Conservation (phyloP, 92 coral and sea anemone species). For the Umimayanthus chanpuru region DNA sequence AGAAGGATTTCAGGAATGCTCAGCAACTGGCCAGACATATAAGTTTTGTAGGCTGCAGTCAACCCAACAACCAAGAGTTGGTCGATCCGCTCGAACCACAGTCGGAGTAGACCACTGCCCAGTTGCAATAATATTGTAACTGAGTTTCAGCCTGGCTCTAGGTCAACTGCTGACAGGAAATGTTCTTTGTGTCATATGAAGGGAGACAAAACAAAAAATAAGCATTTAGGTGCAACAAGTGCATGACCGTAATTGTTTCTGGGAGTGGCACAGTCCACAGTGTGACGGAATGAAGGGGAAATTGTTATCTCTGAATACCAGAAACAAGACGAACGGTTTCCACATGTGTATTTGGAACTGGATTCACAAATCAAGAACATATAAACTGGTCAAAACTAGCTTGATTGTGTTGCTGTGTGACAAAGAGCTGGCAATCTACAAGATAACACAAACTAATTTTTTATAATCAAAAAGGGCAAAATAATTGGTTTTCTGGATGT, state of each 20-base stretch:
- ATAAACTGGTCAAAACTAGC: slow-evolving; percentile 22
- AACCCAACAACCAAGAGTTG: slow-evolving; percentile 24
- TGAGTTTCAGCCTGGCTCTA: slow-evolving; percentile 44
- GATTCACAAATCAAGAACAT: slow-evolving; percentile 21
- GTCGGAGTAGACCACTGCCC: slow-evolving; percentile 41
- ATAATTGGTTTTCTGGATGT: slow-evolving; percentile 27
- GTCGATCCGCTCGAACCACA: slow-evolving; percentile 33
- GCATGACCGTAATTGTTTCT: slow-evolving; percentile 28
- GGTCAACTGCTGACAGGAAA: slow-evolving; percentile 37
- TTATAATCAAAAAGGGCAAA: slow-evolving; percentile 28
- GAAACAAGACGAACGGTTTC: not conserved
- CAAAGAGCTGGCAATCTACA: slow-evolving; percentile 14
- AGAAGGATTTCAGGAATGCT: slow-evolving; percentile 42
- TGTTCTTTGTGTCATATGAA: slow-evolving; percentile 22
- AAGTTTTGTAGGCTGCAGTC: slow-evolving; percentile 27
- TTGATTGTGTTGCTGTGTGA: slow-evolving; percentile 17
- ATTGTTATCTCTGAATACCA: slow-evolving; percentile 37
- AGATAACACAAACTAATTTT: slow-evolving; percentile 13
- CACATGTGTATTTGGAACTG: not conserved
- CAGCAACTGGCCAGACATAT: slow-evolving; percentile 43
- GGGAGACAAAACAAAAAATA: slow-evolving; percentile 36
- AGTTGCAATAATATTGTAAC: slow-evolving; percentile 39
- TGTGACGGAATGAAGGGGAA: slow-evolving; percentile 25
- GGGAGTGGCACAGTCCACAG: slow-evolving; percentile 4
- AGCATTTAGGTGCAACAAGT: slow-evolving; percentile 36